Conservation (phyloP, 2,113 vertebrate species). For the Ochotona curzoniae region DNA sequence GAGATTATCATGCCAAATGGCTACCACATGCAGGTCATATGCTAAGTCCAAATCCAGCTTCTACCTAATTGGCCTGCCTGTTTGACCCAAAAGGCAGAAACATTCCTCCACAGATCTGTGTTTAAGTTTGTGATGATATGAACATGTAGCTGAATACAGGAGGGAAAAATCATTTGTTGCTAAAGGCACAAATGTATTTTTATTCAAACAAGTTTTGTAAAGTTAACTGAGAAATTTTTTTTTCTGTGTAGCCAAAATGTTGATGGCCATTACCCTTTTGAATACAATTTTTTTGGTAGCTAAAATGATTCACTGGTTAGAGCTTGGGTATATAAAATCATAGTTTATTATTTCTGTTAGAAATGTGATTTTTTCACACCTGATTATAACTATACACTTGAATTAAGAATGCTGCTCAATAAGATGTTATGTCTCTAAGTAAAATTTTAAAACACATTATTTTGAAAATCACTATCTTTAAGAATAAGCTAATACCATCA, state of each 20-base stretch:
- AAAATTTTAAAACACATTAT: slow-evolving; percentile 30
- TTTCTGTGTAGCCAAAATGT: neutral
- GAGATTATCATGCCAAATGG: neutral
- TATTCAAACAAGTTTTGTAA: neutral
- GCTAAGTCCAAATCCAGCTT: neutral
- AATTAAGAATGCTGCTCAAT: slow-evolving; percentile 42
- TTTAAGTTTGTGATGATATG: neutral
- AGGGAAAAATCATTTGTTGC: neutral
- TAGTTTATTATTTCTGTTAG: neutral
- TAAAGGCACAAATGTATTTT: neutral
- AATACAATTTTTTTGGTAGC: slow-evolving; percentile 35
- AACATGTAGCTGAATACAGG: neutral
- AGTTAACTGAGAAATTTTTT: neutral
- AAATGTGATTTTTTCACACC: neutral
- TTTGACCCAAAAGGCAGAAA: neutral
- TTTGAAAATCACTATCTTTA: slow-evolving; percentile 33
- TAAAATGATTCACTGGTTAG: neutral
- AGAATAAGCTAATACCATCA: neutral
- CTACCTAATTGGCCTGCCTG: slow-evolving; percentile 2
- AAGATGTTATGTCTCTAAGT: neutral
- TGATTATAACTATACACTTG: neutral
- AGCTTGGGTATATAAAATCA: neutral
- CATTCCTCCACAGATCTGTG: neutral
- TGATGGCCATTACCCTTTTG: neutral
- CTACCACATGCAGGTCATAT: neutral